Base-by-base conservation (phyloP, 2,888 invertebrate species). In the Nectonema munidae region DNA sequence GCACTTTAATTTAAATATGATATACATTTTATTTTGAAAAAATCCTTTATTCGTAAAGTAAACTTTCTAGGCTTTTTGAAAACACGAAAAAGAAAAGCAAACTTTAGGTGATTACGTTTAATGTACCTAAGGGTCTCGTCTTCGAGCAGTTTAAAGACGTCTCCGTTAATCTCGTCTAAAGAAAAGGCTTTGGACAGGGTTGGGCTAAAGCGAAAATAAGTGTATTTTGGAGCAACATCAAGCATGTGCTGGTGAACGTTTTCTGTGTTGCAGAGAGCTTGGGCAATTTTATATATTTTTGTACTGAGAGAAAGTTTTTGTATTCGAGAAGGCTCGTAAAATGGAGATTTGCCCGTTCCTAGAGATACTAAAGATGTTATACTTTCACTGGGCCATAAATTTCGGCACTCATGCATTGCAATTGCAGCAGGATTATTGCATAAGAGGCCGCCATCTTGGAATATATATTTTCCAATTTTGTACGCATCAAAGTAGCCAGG, bases 401-500 rank as follows among this genome's bases (percentile, higher is more conserved):
- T 61, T 45, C 67, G 67, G 1, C 74, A 71, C 57, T 81, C 81
- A 51, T 76, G 76, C 30, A 79, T 61, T 1, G 72, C 81, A 4
- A 79, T 66, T 2, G 72, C 73, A 9, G 74, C 68, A 1, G 77
- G 77, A 56, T 79, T 81, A 58, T 77, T 79, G 9, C 69, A 68
- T 52, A 75, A 58, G 47, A 76, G 66, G 19, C 77, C 76, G 44
- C 71, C 70, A 56, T 73, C 73, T 59, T 68, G 68, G 49, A 69
- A 68, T 45, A 72, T 53, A 46, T 64, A 61, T 6, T 68, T 67
- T 40, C 66, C 66, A 15, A 68, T 57, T 44, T 63, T 61, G 50
- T 68, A 71, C 55, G 75, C 77, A 49, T 70, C 68, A 58, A 76
- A 81, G 59, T 76, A 77, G 0, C 73, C 71, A 2, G 79, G 81